phyloP scores from a whole-genome alignment of 1,140 invertebrate species.

The Hypothenemus hampei region DNA sequence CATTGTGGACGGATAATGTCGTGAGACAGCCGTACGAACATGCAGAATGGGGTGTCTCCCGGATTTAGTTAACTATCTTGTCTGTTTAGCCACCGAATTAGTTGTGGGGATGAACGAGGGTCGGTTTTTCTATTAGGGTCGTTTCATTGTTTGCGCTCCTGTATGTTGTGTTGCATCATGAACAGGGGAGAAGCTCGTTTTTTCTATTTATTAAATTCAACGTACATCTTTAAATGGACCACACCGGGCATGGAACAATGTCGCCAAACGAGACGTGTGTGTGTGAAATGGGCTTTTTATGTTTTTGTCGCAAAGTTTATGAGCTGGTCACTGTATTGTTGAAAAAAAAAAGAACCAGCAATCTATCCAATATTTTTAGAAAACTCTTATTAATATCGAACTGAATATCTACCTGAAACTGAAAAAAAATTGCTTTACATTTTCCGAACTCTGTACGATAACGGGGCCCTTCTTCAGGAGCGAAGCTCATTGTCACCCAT shows the following conservation, averaged over 20 bases:
- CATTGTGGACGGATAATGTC: slow-evolving; percentile 9
- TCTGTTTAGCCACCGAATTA: slow-evolving; percentile 22
- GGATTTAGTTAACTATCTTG: slow-evolving; percentile 24
- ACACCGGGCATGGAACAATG: slow-evolving; percentile 12
- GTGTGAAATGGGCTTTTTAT: slow-evolving; percentile 5
- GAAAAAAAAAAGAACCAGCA: too few relatives aligned
- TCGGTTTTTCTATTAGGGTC: slow-evolving; percentile 20
- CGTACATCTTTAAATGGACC: slow-evolving; percentile 10
- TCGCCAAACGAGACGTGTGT: slow-evolving; percentile 10
- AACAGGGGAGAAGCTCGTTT: slow-evolving; percentile 6
- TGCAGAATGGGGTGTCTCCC: slow-evolving; percentile 18
- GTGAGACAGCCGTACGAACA: slow-evolving; percentile 16
- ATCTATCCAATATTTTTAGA: too few relatives aligned
- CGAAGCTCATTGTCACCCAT: slow-evolving; percentile 4
- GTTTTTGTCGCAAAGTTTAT: too few relatives aligned
- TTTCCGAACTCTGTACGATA: too few relatives aligned
- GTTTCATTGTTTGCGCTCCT: slow-evolving; percentile 7
- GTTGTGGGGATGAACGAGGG: slow-evolving; percentile 12
- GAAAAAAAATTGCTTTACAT: too few relatives aligned
- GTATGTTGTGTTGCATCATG: too few relatives aligned
- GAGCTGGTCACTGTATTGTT: too few relatives aligned
- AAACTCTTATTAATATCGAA: too few relatives aligned
- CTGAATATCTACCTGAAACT: too few relatives aligned
- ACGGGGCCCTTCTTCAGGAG: too few relatives aligned
- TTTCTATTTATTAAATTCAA: slow-evolving; percentile 13